phyloP scores from a whole-genome alignment of 2,797 vertebrate species.

The Sus cebifrons region DNA sequence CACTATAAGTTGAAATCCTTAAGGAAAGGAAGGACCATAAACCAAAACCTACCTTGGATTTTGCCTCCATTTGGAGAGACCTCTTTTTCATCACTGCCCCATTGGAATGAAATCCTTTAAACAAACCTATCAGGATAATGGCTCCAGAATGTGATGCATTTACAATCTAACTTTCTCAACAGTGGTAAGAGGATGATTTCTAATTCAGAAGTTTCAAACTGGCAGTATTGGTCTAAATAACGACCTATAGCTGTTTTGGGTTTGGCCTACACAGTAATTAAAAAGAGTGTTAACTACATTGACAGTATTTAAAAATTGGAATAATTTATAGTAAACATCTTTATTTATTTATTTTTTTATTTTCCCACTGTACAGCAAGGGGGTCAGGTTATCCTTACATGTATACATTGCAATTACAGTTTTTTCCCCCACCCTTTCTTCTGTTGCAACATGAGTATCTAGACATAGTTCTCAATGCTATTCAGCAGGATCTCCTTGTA shows the following conservation, averaged over 20 bases:
- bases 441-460: no score
- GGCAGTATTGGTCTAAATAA: background rate
- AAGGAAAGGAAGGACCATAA: slow-evolving; percentile 20
- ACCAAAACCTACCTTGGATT: background rate
- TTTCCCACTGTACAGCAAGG: no score
- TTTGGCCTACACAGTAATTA: background rate
- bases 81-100: background rate
- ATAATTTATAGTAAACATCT: background rate
- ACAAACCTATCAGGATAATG: background rate
- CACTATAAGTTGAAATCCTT: slow-evolving; percentile 59
- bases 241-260: background rate
- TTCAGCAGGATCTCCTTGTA: no score
- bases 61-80: slow-evolving; percentile 71
- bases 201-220: background rate
- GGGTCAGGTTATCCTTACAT: no score
- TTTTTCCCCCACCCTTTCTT: no score
- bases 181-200: background rate
- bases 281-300: background rate
- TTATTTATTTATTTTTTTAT: background rate
- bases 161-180: background rate
- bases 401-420: no score
- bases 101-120: slow-evolving; percentile 78
- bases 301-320: background rate
- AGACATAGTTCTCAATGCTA: no score
- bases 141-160: background rate